Base-by-base conservation (phyloP, 1,140 invertebrate genomes). In the Ectropis grisescens region DNA sequence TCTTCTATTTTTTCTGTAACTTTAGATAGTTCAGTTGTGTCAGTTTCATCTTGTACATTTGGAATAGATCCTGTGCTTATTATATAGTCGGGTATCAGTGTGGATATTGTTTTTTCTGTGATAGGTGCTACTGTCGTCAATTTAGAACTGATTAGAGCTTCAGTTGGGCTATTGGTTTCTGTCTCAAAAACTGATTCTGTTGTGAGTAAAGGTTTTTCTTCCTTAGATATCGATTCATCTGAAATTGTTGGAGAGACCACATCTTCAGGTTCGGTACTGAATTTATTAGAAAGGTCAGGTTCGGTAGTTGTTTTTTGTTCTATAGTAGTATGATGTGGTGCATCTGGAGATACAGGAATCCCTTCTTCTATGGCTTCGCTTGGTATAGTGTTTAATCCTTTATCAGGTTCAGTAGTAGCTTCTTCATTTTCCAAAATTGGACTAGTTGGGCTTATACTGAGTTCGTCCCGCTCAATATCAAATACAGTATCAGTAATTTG, bases 331-430 rank as follows among this genome's bases (percentile, higher is more conserved):
- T 19, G n/a, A n/a, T 19, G 3, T 19, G 16, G 3, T 19, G 8
- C 16, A 4, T 19, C 16, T 19, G 16, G 16, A 19, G 16, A 19
- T 19, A 4, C 45, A 27, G 35, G 30, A 11, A 7, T 34, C 28
- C 45, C 39, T 32, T 57, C 45, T 12, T 45, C 37, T 38, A 46
- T 45, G 29, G 46, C 14, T 19, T 47, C 54, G 33, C 32, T 47
- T 26, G 53, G 43, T 29, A 56, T 49, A 9, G 56, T 53, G 24
- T 53, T 64, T 11, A 55, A 26, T 25, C 49, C 45, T 11, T 37
- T 37, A 48, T 67, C 53, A 2, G 45, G 38, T 47, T 61, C 62
- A 11, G 37, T 46, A 3, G 57, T 45, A 16, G 34, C n/a, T n/a
- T n/a, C n/a, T n/a, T n/a, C n/a, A n/a, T n/a, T n/a, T n/a, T n/a